Evolutionary conservation across 2,797 vertebrate genomes (phyloP).

Genomic region (Pseudomugil gertrudae): DNA sequence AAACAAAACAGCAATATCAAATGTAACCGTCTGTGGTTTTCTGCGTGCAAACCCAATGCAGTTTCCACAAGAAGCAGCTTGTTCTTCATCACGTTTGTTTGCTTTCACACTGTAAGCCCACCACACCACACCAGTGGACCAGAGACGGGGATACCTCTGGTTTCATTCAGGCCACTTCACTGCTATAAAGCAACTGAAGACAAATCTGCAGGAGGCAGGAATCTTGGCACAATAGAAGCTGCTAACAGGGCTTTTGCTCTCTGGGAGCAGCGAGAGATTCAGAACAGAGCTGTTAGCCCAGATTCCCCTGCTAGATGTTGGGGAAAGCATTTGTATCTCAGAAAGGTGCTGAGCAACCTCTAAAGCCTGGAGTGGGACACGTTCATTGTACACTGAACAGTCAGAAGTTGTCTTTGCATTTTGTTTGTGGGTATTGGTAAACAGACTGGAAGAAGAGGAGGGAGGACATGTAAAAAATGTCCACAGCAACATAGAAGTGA

Average conservation of each 20-base stretch:
- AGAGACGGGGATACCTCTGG: slow-evolving; percentile 13
- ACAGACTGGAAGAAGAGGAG: neutral
- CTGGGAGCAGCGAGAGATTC: slow-evolving; percentile 48
- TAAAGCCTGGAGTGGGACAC: slow-evolving; percentile 38
- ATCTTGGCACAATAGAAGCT: slow-evolving; percentile 49
- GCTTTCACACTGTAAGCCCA: too few species aligned
- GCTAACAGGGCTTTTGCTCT: slow-evolving; percentile 58
- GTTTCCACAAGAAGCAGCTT: too few species aligned
- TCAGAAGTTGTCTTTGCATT: neutral
- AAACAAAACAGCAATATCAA: too few species aligned
- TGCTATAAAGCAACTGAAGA: slow-evolving; percentile 37
- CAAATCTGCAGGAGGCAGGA: slow-evolving; percentile 27
- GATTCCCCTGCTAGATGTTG: slow-evolving; percentile 57
- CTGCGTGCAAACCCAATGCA: too few species aligned
- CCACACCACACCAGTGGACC: neutral
- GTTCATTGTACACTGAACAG: slow-evolving; percentile 19
- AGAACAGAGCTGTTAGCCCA: slow-evolving; percentile 66
- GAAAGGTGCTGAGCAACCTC: slow-evolving; percentile 44
- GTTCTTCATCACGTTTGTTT: too few species aligned
- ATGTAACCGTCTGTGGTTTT: too few species aligned
- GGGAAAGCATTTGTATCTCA: slow-evolving; percentile 56
- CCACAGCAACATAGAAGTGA: neutral
- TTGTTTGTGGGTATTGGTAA: neutral
- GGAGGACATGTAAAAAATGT: neutral
- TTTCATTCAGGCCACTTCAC: slow-evolving; percentile 38